phyloP scores from a whole-genome alignment of 2,797 vertebrate species.

The Hemibagrus guttatus region DNA sequence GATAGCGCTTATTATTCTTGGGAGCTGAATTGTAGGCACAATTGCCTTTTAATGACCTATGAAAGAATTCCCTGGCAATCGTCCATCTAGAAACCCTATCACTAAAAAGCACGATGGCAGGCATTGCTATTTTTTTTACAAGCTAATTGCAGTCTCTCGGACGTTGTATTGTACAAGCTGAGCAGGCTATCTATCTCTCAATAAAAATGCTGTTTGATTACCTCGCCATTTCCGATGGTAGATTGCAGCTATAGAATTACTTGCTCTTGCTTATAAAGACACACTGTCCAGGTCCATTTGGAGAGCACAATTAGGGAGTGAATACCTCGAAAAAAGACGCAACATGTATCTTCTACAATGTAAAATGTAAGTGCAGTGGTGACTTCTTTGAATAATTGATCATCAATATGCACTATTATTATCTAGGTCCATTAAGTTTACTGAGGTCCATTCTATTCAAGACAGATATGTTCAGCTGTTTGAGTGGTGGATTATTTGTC shows the following conservation, averaged over 20 bases:
- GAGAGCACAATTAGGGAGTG: conserved; percentile 46
- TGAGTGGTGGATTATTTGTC: conserved; percentile 19
- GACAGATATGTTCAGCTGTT: conserved; percentile 6
- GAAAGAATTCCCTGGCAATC: conserved; percentile 34
- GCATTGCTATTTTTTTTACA: conserved; percentile 33
- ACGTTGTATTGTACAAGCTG: conserved; percentile 37
- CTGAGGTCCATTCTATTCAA: conserved; percentile 15
- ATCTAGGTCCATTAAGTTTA: conserved; percentile 33
- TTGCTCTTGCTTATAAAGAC: conserved; percentile 38
- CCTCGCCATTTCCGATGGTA: conserved; percentile 31
- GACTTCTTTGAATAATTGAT: conserved; percentile 43
- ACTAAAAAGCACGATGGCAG: conserved; percentile 20
- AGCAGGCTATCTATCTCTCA: conserved; percentile 29
- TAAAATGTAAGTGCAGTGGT: conserved; percentile 13
- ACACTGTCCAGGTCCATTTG: conserved; percentile 27
- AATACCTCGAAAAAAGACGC: conserved; percentile 40
- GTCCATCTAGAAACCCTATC: conserved; percentile 23
- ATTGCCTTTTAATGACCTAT: conserved; percentile 43
- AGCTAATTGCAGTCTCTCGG: conserved; percentile 31
- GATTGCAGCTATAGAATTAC: conserved; percentile 47
- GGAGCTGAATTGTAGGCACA: conserved; percentile 16
- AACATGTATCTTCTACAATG: conserved; percentile 33
- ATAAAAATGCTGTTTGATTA: conserved; percentile 37
- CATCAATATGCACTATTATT: conserved; percentile 19
- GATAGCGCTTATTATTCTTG: conserved; percentile 28